These are phyloP conservation scores for Drosophila yakuba DNA, from an alignment of 1,140 invertebrate species.

Conservation along the genomic window DNA sequence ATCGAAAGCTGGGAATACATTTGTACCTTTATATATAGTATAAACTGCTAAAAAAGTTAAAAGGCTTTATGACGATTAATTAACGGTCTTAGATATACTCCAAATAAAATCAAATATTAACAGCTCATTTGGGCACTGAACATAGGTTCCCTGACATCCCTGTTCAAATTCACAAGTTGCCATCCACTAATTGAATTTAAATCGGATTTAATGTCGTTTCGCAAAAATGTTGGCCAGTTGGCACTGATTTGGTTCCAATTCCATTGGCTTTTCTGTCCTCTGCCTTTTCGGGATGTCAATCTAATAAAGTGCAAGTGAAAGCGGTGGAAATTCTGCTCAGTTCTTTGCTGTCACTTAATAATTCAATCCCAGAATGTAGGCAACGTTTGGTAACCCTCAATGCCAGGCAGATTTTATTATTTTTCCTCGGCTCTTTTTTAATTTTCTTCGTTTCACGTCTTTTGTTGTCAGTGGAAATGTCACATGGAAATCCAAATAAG, in stretches of 20 bases:
- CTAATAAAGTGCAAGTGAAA: slow-evolving; percentile 65
- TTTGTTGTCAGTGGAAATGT: slow-evolving; percentile 55
- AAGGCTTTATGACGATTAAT: neutral
- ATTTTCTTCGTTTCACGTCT: slow-evolving; percentile 21
- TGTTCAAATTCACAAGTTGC: neutral
- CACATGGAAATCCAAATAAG: slow-evolving; percentile 61
- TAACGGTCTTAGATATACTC: neutral
- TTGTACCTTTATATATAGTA: neutral
- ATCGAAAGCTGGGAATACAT: neutral
- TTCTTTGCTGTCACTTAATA: slow-evolving; percentile 70
- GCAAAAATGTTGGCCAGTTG: slow-evolving; percentile 39
- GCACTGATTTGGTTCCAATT: slow-evolving; percentile 39
- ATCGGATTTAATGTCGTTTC: slow-evolving; percentile 62
- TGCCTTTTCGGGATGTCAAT: slow-evolving; percentile 50
- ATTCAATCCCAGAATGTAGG: slow-evolving; percentile 57
- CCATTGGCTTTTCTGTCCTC: slow-evolving; percentile 18
- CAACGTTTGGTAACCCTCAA: slow-evolving; percentile 35
- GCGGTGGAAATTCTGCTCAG: slow-evolving; percentile 32
- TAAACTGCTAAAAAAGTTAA: too few relatives aligned
- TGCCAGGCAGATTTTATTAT: slow-evolving; percentile 49
- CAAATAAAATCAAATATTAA: neutral
- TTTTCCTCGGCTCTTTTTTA: slow-evolving; percentile 24
- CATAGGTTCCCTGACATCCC: neutral
- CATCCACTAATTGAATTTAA: slow-evolving; percentile 63
- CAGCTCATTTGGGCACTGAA: slow-evolving; percentile 8